phyloP scores from a whole-genome alignment of 2,113 vertebrate species.

The Tychaedon coryphoeus region DNA sequence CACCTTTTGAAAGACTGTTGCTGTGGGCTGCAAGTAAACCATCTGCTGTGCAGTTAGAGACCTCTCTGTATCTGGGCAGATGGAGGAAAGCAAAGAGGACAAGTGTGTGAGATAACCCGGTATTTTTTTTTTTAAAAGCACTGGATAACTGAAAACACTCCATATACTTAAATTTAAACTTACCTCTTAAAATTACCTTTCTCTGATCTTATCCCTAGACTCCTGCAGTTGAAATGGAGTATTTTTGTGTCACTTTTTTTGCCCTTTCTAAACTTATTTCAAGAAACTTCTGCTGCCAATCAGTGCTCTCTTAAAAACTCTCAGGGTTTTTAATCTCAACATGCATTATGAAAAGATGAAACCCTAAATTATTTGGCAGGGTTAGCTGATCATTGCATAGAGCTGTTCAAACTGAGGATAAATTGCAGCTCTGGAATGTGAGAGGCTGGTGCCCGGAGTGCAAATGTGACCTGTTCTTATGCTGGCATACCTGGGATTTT shows the following conservation, averaged over 20 bases:
- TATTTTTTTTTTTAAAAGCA: constrained; percentile 25
- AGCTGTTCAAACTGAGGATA: constrained; percentile 9
- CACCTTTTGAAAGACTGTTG: constrained; percentile 44
- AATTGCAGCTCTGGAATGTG: constrained; percentile 29
- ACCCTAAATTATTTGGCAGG: constrained; percentile 39
- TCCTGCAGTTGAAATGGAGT: constrained; percentile 56
- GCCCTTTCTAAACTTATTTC: constrained; percentile 24
- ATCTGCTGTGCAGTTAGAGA: constrained; percentile 45
- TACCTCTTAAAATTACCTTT: constrained; percentile 42
- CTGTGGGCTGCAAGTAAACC: constrained; percentile 31
- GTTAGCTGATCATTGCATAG: background rate
- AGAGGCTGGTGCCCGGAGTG: constrained; percentile 7
- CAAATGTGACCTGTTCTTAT: background rate
- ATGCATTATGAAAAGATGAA: constrained; percentile 17
- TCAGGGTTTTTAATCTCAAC: constrained; percentile 58
- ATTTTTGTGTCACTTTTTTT: constrained; percentile 51
- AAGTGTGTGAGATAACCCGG: constrained; percentile 36
- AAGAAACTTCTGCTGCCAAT: constrained; percentile 36
- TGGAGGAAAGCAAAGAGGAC: constrained; percentile 53
- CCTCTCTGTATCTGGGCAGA: constrained; percentile 41
- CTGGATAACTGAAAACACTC: constrained; percentile 68
- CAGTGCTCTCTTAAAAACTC: constrained; percentile 30
- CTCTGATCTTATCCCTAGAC: background rate
- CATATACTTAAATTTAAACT: constrained; percentile 23
- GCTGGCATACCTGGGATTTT: constrained; percentile 1